Conservation (phyloP, 1,140 invertebrate genomes). For the Drosophila nasuta region DNA sequence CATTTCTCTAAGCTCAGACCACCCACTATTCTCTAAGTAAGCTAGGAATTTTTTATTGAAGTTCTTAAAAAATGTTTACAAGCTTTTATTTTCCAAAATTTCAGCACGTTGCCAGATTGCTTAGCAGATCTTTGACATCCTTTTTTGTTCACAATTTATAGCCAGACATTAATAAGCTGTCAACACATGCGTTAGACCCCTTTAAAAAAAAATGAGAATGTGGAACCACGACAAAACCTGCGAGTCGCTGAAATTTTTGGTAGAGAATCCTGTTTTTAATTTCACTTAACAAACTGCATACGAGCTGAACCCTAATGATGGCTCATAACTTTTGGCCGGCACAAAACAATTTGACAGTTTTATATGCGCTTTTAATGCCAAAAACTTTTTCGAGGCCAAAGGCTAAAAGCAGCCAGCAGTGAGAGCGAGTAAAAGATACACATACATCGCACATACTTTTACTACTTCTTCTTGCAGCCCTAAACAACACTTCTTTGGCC, state of each 20-base stretch:
- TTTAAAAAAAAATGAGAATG: conserved; percentile 23
- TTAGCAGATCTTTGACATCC: conserved; percentile 7
- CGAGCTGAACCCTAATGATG: conserved; percentile 76
- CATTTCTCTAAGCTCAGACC: conserved; percentile 20
- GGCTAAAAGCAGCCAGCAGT: conserved; percentile 21
- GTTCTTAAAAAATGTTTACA: background rate
- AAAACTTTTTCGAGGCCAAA: conserved; percentile 47
- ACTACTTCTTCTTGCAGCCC: background rate
- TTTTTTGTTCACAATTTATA: conserved; percentile 67
- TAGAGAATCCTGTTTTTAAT: conserved; percentile 66
- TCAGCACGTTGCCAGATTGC: conserved; percentile 40
- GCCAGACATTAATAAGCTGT: conserved; percentile 83
- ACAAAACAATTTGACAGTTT: conserved; percentile 83
- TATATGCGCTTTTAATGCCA: conserved; percentile 80
- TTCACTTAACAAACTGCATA: conserved; percentile 82
- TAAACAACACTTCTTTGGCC: conserved; percentile 22
- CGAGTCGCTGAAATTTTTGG: conserved; percentile 22
- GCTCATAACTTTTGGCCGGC: conserved; percentile 75
- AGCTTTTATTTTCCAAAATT: conserved; percentile 16
- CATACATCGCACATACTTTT: background rate
- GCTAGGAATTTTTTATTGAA: background rate
- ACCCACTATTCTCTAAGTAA: background rate
- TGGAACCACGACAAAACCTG: conserved; percentile 21
- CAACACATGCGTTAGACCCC: conserved; percentile 80
- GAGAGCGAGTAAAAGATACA: background rate